These are phyloP conservation scores for Doris montereyensis DNA, from an alignment of 2,888 invertebrate genomes.

Conservation along the genomic window DNA sequence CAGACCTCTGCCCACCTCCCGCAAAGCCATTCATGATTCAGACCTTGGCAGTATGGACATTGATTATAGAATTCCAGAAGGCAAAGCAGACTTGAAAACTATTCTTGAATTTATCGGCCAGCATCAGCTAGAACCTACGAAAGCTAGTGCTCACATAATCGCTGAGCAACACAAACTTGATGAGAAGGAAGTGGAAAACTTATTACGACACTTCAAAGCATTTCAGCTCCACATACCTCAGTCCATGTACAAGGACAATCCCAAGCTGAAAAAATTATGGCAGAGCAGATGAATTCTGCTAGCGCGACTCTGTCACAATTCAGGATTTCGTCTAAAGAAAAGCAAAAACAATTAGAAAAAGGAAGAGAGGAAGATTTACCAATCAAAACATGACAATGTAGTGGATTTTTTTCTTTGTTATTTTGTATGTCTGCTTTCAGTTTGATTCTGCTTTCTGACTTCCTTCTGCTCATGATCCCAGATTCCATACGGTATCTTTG, in stretches of 20 bases:
- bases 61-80: neutral
- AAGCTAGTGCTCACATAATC: neutral
- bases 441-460: too few relatives aligned
- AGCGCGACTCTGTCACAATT: too few relatives aligned
- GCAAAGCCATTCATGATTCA: neutral
- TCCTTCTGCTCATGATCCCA: too few relatives aligned
- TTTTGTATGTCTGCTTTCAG: too few relatives aligned
- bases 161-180: neutral
- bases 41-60: neutral
- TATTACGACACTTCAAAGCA: neutral
- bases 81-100: neutral
- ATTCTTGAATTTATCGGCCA: neutral
- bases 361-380: too few relatives aligned
- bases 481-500: too few relatives aligned
- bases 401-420: too few relatives aligned
- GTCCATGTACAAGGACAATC: neutral
- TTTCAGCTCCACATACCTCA: neutral
- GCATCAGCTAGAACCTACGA: neutral
- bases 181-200: neutral
- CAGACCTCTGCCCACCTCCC: neutral
- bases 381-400: too few relatives aligned
- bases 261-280: neutral
- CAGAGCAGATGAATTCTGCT: too few relatives aligned
- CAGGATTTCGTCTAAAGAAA: neutral
- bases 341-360: too few relatives aligned